Percentiles rank a stretch among this genome's conserved stretches.
phyloP scores from a whole-genome alignment of 2,888 invertebrate species.

The Hemithea aestivaria region DNA sequence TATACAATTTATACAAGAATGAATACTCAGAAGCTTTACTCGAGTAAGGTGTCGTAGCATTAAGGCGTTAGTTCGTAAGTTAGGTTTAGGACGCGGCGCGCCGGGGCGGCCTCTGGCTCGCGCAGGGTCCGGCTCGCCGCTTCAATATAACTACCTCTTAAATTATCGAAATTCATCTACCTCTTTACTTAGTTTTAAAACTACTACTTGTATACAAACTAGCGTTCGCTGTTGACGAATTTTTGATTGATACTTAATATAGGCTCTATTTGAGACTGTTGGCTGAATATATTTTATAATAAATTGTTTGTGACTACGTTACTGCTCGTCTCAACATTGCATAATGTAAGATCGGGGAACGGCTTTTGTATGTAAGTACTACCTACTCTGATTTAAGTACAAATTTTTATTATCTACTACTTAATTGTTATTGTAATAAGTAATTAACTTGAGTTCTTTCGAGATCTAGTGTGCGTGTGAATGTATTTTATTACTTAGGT shows the following conservation, averaged over 20 bases:
- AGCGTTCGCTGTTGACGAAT: constrained; percentile 66
- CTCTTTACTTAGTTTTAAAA: constrained; percentile 75
- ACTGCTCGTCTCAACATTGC: constrained; percentile 59
- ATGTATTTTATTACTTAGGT: constrained; percentile 48
- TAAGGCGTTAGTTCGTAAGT: constrained; percentile 53
- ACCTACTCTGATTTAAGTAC: constrained; percentile 74
- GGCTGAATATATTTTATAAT: constrained; percentile 76
- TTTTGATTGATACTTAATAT: constrained; percentile 49
- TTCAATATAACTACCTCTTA: constrained; percentile 55
- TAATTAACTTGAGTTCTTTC: constrained; percentile 52
- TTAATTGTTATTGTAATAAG: constrained; percentile 71
- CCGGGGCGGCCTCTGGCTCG: constrained; percentile 59
- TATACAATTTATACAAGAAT: constrained; percentile 77
- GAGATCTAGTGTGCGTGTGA: constrained; percentile 53
- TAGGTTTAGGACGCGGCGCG: constrained; percentile 49
- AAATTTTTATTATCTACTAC: constrained; percentile 60
- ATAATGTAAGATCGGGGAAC: constrained; percentile 41
- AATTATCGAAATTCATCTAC: constrained; percentile 73
- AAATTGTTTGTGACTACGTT: constrained; percentile 62
- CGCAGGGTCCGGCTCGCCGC: constrained; percentile 70
- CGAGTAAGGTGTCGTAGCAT: constrained; percentile 69
- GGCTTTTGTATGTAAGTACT: constrained; percentile 57
- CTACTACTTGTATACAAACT: constrained; percentile 43
- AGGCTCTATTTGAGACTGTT: constrained; percentile 69
- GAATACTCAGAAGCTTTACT: constrained; percentile 79